phyloP scores from a whole-genome alignment of 2,888 invertebrate genomes.

The Cremastinae sp. region DNA sequence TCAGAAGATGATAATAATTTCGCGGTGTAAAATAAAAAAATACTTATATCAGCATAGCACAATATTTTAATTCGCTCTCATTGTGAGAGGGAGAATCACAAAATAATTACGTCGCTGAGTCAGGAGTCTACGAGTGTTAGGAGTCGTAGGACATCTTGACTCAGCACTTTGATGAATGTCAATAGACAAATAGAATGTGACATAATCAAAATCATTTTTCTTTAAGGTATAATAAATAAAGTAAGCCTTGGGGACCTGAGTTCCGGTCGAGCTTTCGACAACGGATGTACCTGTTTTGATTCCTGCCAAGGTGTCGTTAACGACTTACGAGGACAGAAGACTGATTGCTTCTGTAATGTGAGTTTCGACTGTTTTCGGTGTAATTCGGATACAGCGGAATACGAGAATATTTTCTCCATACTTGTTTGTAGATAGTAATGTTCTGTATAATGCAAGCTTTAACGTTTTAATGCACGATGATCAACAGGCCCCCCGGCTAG shows the following conservation, averaged over 20 bases:
- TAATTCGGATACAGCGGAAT: not conserved
- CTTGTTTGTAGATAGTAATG: slow-evolving; percentile 37
- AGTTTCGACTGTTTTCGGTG: slow-evolving; percentile 68
- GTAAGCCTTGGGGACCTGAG: slow-evolving; percentile 93
- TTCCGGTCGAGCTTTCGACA: slow-evolving; percentile 97
- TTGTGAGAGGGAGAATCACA: too few relatives aligned
- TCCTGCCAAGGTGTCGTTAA: slow-evolving; percentile 91
- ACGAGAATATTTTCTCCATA: slow-evolving; percentile 3
- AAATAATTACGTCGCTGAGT: too few relatives aligned
- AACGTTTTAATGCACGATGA: slow-evolving; percentile 51
- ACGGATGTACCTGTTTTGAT: slow-evolving; percentile 95
- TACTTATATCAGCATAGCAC: too few relatives aligned
- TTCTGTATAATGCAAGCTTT: slow-evolving; percentile 39
- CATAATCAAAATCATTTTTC: slow-evolving; percentile 17
- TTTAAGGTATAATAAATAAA: slow-evolving; percentile 80
- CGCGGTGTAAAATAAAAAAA: too few relatives aligned
- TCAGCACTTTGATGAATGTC: too few relatives aligned
- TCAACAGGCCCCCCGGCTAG: slow-evolving; percentile 88
- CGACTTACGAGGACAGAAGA: slow-evolving; percentile 88
- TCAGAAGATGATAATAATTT: not conserved
- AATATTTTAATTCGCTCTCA: too few relatives aligned
- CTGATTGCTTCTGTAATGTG: slow-evolving; percentile 89
- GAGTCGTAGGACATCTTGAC: too few relatives aligned
- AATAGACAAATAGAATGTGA: too few relatives aligned
- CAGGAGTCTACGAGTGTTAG: too few relatives aligned